These are phyloP conservation scores for Eledone cirrhosa DNA, from an alignment of 2,888 invertebrate genomes.

Conservation along the genomic window DNA sequence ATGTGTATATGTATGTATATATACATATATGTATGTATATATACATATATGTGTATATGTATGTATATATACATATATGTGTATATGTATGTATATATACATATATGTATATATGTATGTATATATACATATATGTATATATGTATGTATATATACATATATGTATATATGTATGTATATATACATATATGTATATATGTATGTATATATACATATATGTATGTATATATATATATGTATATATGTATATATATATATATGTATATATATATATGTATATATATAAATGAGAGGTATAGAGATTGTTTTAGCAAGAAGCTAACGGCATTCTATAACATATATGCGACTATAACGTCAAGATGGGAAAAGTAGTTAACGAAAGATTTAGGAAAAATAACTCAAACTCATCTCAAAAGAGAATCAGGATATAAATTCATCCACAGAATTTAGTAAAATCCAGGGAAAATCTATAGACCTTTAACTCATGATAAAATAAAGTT, in stretches of 20 bases:
- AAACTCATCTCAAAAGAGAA: no score
- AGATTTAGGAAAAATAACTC: no score
- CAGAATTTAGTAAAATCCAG: no score
- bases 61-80: background rate
- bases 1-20: background rate
- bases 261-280: background rate
- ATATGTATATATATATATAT: background rate
- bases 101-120: background rate
- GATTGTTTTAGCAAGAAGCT: no score
- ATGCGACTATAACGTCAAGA: no score
- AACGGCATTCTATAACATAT: no score
- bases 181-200: background rate
- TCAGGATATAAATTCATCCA: no score
- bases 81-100: background rate
- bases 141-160: background rate
- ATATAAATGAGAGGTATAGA: no score
- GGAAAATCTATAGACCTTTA: no score
- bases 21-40: background rate
- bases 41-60: background rate
- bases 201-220: background rate
- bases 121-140: background rate
- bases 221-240: background rate
- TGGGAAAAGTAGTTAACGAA: no score
- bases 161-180: constrained; percentile 14
- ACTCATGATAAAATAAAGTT: no score